phyloP scores from a whole-genome alignment of 2,797 vertebrate genomes.

The Telmatherina bonti region DNA sequence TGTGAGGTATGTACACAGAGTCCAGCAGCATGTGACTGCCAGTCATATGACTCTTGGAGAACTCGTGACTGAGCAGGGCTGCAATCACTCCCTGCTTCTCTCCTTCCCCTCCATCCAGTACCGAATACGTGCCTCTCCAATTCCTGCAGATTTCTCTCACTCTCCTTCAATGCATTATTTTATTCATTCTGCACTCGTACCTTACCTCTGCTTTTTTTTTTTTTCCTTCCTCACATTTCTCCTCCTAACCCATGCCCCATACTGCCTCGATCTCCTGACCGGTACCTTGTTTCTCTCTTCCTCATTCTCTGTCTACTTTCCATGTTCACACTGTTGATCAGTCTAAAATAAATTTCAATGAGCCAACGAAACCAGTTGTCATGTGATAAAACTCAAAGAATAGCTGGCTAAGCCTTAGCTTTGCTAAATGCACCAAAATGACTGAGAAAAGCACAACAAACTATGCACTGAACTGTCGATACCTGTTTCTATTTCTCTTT shows the following conservation, averaged over 20 bases:
- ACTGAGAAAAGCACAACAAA: constrained; percentile 22
- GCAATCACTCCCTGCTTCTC: constrained; percentile 74
- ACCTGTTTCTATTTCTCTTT: too few relatives aligned
- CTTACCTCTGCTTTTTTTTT: background rate
- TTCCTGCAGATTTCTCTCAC: constrained; percentile 35
- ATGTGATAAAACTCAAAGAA: constrained; percentile 84
- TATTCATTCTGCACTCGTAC: background rate
- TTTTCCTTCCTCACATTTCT: background rate
- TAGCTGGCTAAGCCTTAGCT: constrained; percentile 32
- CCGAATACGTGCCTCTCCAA: constrained; percentile 24
- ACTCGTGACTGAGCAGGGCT: constrained; percentile 87
- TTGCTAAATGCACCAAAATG: constrained; percentile 54
- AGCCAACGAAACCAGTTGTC: constrained; percentile 67
- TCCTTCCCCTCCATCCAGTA: constrained; percentile 9
- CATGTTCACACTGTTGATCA: constrained; percentile 22
- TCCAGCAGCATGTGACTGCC: constrained; percentile 85
- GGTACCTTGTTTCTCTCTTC: constrained; percentile 38
- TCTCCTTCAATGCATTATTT: constrained; percentile 3
- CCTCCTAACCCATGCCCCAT: constrained; percentile 49
- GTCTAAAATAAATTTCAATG: constrained; percentile 69
- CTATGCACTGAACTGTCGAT: background rate
- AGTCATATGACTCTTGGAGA: constrained; percentile 90
- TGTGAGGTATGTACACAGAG: constrained; percentile 81
- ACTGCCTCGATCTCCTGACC: constrained; percentile 19
- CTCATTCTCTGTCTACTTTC: constrained; percentile 22